Base-by-base conservation (phyloP, 2,797 vertebrate genomes). In the Gouania willdenowi region DNA sequence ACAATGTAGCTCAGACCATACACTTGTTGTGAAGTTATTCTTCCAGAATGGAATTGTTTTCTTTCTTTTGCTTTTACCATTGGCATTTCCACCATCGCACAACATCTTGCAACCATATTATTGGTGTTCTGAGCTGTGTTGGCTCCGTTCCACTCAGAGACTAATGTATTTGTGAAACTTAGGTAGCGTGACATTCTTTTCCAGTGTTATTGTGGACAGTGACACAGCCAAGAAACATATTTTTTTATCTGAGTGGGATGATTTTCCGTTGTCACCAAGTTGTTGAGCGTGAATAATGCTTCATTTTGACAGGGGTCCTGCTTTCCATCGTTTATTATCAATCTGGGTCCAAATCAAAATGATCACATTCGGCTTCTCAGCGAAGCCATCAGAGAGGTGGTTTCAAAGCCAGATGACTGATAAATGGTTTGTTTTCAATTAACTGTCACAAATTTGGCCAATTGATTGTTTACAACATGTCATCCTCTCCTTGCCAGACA, bases 281-380 rank as follows among this genome's bases (percentile, higher is more conserved):
- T 41, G 5, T 30, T 19, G 3, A 29, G 4, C 20, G 10, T 36
- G 17, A 37, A 30, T 44, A 48, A 36, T 16, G 18, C 37, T 33
- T 47, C 29, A 30, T 31, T 41, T 33, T 17, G 31, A 44, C 52
- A 28, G 13, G 27, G 20, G 9, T 29, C 4, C 32, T 35, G 37
- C 64, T 50, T 47, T 69, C 59, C 61, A 65, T 48, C 52, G 28
- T 47, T 25, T 32, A 22, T 29, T 59, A 66, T 60, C 50, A 36
- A 39, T 50, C 26, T 10, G 17, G 7, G 40, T 59, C 29, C 37
- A 46, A 32, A 44, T 29, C 33, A 41, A 28, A 26, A 56, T 59
- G 53, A 37, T 55, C 26, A 13, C 37, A 35, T 44, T 38, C 27
- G 19, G 52, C 12, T 42, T 51, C 43, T 59, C 21, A 23, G 5